Base-by-base conservation (phyloP, 2,113 vertebrate genomes). In the Prunella himalayana region DNA sequence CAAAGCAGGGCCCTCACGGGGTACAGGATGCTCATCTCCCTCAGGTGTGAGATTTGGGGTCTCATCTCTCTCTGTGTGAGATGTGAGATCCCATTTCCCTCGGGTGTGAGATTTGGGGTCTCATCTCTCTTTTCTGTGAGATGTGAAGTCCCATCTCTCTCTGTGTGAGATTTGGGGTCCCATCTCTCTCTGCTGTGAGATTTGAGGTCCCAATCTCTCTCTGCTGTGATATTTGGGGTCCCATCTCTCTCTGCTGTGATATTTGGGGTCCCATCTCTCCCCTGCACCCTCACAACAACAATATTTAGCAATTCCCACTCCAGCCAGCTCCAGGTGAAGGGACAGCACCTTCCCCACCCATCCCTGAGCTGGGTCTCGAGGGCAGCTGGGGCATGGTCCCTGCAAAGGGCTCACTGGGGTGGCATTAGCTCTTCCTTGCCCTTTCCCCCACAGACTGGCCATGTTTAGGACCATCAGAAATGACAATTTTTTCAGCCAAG, bases 361-460 rank as follows among this genome's bases (percentile, higher is more conserved):
- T 35, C 39, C 2, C 39, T 45, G 60, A 41, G 70, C 78, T 39
- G 50, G 56, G 14, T 66, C n/a, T 45, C 1, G 0, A 0, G 13
- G 42, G 16, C 51, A 68, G 42, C 60, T 13, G 70, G 42, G 51
- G 6, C 68, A 13, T 1, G 35, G n/a, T 24, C 9, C 44, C 44
- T 64, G 35, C 65, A 21, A 16, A 44, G 66, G 10, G 11, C 44
- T 88, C 5, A 0, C 22, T 56, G 45, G 2, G 15, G n/a, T 41
- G 10, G 8, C 5, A 0, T 8, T 2, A 27, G 35, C 9, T 3
- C 11, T 0, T 22, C 6, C 2, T 3, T 22, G 5, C 42, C 72
- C 57, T 77, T 49, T 42, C 33, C 68, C 56, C 31, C 70, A 3
- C 31, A 35, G 56, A 21, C 6, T 60, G 66, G 57, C 31, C 4